Evolutionary conservation across 2,797 vertebrate genomes (phyloP).

Genomic region (Eleutherodactylus coqui): DNA sequence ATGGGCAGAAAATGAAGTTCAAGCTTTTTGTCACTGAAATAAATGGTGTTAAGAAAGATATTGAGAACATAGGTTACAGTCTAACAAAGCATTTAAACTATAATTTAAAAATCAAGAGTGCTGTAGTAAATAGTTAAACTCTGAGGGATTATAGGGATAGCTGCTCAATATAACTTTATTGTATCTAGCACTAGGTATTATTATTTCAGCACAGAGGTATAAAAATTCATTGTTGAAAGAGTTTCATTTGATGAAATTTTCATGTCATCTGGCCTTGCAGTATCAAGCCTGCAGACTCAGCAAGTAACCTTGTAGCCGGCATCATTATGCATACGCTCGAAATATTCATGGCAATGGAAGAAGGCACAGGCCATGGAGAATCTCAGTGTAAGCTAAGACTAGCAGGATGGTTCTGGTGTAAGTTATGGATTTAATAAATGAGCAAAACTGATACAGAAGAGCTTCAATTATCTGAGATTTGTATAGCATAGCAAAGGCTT

Average conservation of each 20-base stretch:
- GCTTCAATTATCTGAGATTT: slow-evolving; percentile 37
- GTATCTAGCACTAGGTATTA: slow-evolving; percentile 49
- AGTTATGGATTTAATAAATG: slow-evolving; percentile 41
- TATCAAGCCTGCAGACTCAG: slow-evolving; percentile 57
- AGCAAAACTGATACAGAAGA: slow-evolving; percentile 34
- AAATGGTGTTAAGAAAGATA: not conserved
- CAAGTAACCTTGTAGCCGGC: slow-evolving; percentile 57
- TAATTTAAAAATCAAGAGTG: slow-evolving; percentile 14
- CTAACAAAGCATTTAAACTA: slow-evolving; percentile 18
- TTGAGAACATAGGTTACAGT: not conserved
- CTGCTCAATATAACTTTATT: slow-evolving; percentile 31
- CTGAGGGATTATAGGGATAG: slow-evolving; percentile 28
- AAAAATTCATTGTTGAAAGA: slow-evolving; percentile 55
- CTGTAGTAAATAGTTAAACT: slow-evolving; percentile 36
- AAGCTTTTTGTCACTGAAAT: not conserved
- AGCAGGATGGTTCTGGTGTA: slow-evolving; percentile 36
- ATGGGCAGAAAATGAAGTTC: not conserved
- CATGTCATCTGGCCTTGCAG: slow-evolving; percentile 54
- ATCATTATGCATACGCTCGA: slow-evolving; percentile 58
- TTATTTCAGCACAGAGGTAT: slow-evolving; percentile 48
- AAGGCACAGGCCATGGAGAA: slow-evolving; percentile 30
- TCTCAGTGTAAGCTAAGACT: slow-evolving; percentile 16
- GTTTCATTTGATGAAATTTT: slow-evolving; percentile 60
- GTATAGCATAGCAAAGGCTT: slow-evolving; percentile 10
- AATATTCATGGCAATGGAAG: slow-evolving; percentile 45